These are phyloP conservation scores for Bembecia ichneumoniformis DNA, from an alignment of 2,888 invertebrate genomes.

Conservation along the genomic window DNA sequence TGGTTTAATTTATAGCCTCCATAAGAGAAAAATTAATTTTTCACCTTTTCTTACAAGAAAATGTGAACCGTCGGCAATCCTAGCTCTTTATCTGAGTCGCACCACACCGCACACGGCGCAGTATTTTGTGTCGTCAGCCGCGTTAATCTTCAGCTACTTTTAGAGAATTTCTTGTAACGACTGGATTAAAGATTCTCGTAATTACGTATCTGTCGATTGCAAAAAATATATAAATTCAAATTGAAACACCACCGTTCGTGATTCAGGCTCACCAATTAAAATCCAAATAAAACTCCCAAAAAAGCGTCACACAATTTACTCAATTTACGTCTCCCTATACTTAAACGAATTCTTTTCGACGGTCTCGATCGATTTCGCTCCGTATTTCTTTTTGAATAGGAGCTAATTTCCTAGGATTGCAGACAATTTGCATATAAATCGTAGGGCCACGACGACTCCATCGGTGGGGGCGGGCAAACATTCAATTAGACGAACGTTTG, in stretches of 20 bases:
- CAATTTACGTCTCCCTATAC: constrained; percentile 6
- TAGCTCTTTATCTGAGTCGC: too few species aligned
- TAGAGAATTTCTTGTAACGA: too few species aligned
- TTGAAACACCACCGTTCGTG: constrained; percentile 5
- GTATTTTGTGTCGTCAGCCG: too few species aligned
- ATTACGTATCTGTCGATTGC: neutral
- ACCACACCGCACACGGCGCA: too few species aligned
- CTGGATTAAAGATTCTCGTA: too few species aligned
- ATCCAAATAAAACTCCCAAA: constrained; percentile 5
- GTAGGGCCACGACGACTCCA: constrained; percentile 13
- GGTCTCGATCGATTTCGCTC: constrained; percentile 6
- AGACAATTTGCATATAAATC: constrained; percentile 12
- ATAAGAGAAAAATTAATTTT: neutral
- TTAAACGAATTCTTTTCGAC: constrained; percentile 9
- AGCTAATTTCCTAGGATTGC: constrained; percentile 11
- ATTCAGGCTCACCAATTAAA: constrained; percentile 10
- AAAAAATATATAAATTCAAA: constrained; percentile 2
- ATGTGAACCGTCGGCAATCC: too few species aligned
- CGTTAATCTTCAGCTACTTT: too few species aligned
- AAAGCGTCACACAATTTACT: constrained; percentile 9
- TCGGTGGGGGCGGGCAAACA: constrained; percentile 20
- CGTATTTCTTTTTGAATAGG: constrained; percentile 11
- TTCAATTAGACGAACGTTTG: constrained; percentile 26
- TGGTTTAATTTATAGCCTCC: constrained; percentile 1
- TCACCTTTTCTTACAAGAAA: too few species aligned